Percentiles rank a stretch among this genome's conserved stretches.
Conservation (phyloP, 2,888 invertebrate genomes). For the Prosapia bicincta region DNA sequence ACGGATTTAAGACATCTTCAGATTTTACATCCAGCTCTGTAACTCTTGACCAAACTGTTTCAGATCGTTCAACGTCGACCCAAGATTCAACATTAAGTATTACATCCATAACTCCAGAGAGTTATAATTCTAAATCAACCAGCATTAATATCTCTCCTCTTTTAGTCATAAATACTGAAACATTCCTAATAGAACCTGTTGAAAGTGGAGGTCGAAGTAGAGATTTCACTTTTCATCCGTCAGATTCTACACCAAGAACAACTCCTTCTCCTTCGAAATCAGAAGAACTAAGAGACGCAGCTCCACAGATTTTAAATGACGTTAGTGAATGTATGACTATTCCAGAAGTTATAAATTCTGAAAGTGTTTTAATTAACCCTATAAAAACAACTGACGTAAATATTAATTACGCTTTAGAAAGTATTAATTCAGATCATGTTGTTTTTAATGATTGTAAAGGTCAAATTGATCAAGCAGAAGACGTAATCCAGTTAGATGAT, state of each 20-base stretch:
- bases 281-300: background rate
- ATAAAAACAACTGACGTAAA: background rate
- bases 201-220: background rate
- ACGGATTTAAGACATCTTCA: slow-evolving; percentile 26
- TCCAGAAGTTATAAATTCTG: slow-evolving; percentile 7
- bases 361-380: slow-evolving; percentile 7
- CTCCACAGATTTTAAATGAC: background rate
- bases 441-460: too few species aligned
- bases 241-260: slow-evolving; percentile 18
- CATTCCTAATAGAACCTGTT: slow-evolving; percentile 18
- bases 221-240: slow-evolving; percentile 11
- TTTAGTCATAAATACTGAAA: slow-evolving; percentile 14
- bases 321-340: background rate
- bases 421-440: background rate
- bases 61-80: slow-evolving; percentile 38
- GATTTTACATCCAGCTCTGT: slow-evolving; percentile 29
- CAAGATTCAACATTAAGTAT: slow-evolving; percentile 40
- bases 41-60: slow-evolving; percentile 37
- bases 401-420: background rate
- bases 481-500: too few species aligned
- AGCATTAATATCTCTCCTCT: slow-evolving; percentile 16
- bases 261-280: background rate
- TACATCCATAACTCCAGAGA: slow-evolving; percentile 34
- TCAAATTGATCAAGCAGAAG: too few species aligned
- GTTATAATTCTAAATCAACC: slow-evolving; percentile 19